These are phyloP conservation scores for Plagodis dolabraria DNA, from an alignment of 2,888 invertebrate species.

Conservation along the genomic window DNA sequence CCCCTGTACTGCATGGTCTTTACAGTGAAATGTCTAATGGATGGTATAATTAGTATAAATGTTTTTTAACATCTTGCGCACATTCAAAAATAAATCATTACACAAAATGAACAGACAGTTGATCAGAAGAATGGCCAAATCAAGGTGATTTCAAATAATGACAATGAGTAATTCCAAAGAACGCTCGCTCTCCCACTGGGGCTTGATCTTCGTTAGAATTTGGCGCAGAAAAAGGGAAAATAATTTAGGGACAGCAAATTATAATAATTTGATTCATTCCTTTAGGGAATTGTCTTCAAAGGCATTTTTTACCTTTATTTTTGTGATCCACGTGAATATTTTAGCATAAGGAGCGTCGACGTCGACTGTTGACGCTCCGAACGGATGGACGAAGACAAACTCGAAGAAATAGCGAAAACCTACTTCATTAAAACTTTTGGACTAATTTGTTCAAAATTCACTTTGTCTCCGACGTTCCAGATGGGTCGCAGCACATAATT, in stretches of 20 bases:
- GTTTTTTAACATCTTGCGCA: conserved; percentile 47
- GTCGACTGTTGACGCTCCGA: conserved; percentile 30
- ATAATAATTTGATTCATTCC: conserved; percentile 41
- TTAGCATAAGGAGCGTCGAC: conserved; percentile 21
- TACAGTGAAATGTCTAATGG: conserved; percentile 41
- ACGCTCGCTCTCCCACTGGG: conserved; percentile 39
- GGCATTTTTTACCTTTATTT: conserved; percentile 37
- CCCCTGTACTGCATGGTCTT: conserved; percentile 49
- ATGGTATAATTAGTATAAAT: conserved; percentile 52
- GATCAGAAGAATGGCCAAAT: conserved; percentile 15
- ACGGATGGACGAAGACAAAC: conserved; percentile 44
- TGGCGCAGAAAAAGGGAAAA: conserved; percentile 32
- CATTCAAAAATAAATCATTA: conserved; percentile 44
- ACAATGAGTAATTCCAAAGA: conserved; percentile 55
- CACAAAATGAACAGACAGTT: conserved; percentile 35
- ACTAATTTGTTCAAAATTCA: conserved; percentile 81
- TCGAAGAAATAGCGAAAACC: conserved; percentile 49
- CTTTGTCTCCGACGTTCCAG: conserved; percentile 74
- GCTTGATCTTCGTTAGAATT: conserved; percentile 45
- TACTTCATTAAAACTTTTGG: conserved; percentile 75
- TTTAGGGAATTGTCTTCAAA: conserved; percentile 37
- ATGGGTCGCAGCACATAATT: conserved; percentile 76
- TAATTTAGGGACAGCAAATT: conserved; percentile 42
- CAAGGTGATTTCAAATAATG: conserved; percentile 50
- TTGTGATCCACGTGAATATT: conserved; percentile 29